These are phyloP conservation scores for Anthopleura sola DNA, from an alignment of 64 coral and sea anemone species.

Conservation along the genomic window DNA sequence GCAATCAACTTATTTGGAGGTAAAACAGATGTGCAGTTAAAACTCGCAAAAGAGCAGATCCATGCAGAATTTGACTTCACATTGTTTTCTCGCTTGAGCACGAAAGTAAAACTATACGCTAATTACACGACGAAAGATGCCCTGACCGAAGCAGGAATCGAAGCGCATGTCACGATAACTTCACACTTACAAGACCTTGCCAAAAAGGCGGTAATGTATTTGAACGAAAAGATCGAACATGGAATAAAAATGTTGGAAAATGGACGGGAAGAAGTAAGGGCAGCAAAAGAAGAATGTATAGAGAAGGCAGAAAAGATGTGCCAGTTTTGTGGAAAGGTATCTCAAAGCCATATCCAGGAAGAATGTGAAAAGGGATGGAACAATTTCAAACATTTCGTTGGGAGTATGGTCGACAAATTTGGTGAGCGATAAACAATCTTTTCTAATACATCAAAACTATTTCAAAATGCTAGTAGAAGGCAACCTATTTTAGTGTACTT, in stretches of 20 bases:
- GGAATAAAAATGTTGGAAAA: constrained; percentile 44
- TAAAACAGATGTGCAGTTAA: constrained; percentile 44
- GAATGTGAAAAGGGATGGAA: constrained; percentile 58
- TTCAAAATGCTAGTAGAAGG: no score
- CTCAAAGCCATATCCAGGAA: constrained; percentile 30
- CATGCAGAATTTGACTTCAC: constrained; percentile 42
- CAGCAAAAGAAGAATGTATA: constrained; percentile 45
- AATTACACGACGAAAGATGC: constrained; percentile 28
- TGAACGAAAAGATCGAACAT: constrained; percentile 38
- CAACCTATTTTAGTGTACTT: no score
- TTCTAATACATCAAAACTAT: no score
- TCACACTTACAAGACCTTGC: constrained; percentile 32
- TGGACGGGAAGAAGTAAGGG: constrained; percentile 15
- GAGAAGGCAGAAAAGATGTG: constrained; percentile 44
- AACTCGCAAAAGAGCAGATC: constrained; percentile 65
- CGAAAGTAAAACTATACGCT: constrained; percentile 42
- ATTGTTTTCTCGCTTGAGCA: constrained; percentile 50
- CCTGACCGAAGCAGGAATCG: constrained; percentile 50
- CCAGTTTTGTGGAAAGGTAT: constrained; percentile 50
- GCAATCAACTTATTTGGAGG: constrained; percentile 59
- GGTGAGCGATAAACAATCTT: constrained; percentile 24
- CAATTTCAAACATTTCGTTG: constrained; percentile 62
- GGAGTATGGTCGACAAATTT: constrained; percentile 57
- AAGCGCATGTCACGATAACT: constrained; percentile 45
- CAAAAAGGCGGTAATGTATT: constrained; percentile 27